Evolutionary conservation across 2,888 invertebrate genomes (phyloP).

Genomic region (Agonopterix heracliana): DNA sequence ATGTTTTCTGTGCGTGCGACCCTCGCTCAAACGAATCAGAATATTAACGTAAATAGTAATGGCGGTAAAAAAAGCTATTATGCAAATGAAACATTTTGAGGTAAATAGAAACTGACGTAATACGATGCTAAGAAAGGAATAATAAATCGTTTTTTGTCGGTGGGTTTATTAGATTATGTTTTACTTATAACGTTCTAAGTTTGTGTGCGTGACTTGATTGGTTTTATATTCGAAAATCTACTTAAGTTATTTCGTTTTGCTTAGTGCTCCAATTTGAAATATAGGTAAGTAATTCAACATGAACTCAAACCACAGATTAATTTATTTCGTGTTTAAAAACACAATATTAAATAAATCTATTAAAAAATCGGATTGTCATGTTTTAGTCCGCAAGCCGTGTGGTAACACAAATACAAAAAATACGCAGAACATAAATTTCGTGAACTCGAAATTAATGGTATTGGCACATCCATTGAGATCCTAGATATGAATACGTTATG

Average conservation of each 20-base stretch:
- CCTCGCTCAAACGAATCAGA: slow-evolving; percentile 62
- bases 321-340: neutral
- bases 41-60: slow-evolving; percentile 74
- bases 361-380: neutral
- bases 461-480: slow-evolving; percentile 68
- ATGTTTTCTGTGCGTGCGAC: slow-evolving; percentile 71
- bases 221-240: slow-evolving; percentile 2
- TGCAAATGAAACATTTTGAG: slow-evolving; percentile 75
- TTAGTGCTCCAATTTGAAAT: neutral
- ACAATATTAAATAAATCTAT: neutral
- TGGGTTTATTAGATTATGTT: slow-evolving; percentile 52
- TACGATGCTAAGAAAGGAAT: slow-evolving; percentile 59
- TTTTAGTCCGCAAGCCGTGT: neutral
- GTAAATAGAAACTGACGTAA: slow-evolving; percentile 72
- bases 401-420: neutral
- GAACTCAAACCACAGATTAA: neutral
- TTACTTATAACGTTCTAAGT: slow-evolving; percentile 20
- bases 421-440: slow-evolving; percentile 21
- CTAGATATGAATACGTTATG: slow-evolving; percentile 71
- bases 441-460: slow-evolving; percentile 39
- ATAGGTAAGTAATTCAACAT: no score
- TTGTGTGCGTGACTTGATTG: slow-evolving; percentile 35
- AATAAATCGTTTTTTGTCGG: slow-evolving; percentile 65
- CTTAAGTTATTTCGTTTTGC: neutral
- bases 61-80: slow-evolving; percentile 73